Conservation (phyloP, 2,888 invertebrate species). For the Caenorhabditis wallacei region DNA sequence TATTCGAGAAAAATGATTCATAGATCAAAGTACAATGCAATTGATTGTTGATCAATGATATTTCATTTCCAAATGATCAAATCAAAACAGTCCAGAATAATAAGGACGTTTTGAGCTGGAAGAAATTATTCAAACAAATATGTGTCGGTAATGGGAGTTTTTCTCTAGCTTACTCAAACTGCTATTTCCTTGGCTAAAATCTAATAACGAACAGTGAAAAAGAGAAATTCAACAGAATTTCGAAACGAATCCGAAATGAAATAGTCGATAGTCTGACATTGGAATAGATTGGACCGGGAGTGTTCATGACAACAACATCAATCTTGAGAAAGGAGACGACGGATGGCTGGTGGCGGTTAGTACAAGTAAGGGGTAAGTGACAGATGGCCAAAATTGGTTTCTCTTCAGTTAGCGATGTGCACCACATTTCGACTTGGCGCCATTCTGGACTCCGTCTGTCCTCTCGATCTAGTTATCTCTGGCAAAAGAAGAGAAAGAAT, state of each 20-base stretch:
- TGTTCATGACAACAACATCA: constrained; percentile 61
- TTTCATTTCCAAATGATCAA: too few relatives aligned
- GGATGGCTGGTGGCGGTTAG: constrained; percentile 33
- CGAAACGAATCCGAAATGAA: constrained; percentile 8
- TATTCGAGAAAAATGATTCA: too few relatives aligned
- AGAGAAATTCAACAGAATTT: too few relatives aligned
- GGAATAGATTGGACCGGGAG: constrained; percentile 24
- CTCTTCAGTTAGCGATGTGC: constrained; percentile 45
- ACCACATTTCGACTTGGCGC: constrained; percentile 54
- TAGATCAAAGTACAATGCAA: too few relatives aligned
- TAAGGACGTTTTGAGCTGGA: too few relatives aligned
- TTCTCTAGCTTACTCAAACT: too few relatives aligned
- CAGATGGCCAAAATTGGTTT: constrained; percentile 67
- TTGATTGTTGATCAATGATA: too few relatives aligned
- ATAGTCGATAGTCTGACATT: constrained; percentile 1
- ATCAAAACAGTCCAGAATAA: too few relatives aligned
- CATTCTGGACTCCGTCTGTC: constrained; percentile 25
- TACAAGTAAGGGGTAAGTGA: constrained; percentile 56
- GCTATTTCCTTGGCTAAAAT: too few relatives aligned
- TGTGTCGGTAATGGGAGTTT: too few relatives aligned
- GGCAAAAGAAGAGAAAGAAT: not conserved
- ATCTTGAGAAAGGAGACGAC: constrained; percentile 54
- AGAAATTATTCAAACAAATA: too few relatives aligned
- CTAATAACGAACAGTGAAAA: too few relatives aligned
- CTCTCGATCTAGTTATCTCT: constrained; percentile 48